Conservation (phyloP, 2,888 invertebrate species). For the Watsonalla binaria region DNA sequence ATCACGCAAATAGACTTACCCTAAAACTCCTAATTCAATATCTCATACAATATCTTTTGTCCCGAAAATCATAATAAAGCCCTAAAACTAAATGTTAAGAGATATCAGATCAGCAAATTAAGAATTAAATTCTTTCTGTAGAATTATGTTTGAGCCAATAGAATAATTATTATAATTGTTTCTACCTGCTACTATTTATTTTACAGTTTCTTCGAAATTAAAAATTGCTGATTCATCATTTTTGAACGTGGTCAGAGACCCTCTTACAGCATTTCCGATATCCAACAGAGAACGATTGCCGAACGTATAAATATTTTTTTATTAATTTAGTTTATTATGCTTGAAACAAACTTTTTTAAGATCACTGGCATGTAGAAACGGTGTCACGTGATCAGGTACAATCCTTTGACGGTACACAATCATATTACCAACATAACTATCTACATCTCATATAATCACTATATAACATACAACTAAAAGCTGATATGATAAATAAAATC, state of each 20-base stretch:
- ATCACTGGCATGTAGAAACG: constrained; percentile 19
- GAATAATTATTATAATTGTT: neutral
- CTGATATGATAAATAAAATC: constrained; percentile 72
- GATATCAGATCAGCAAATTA: no score
- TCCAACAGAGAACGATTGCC: constrained; percentile 9
- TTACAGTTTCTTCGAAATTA: constrained; percentile 9
- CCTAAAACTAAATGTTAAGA: no score
- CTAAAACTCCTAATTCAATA: no score
- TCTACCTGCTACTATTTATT: constrained; percentile 11
- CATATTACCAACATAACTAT: constrained; percentile 44
- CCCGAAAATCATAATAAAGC: no score
- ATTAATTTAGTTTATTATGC: constrained; percentile 24
- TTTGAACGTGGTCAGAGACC: constrained; percentile 6
- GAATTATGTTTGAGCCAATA: neutral
- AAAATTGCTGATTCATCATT: constrained; percentile 15
- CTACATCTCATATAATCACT: constrained; percentile 47
- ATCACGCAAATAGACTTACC: no score
- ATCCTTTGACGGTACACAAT: constrained; percentile 40
- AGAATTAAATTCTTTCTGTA: no score
- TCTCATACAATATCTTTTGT: no score
- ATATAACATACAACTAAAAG: constrained; percentile 57
- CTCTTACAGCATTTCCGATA: constrained; percentile 31
- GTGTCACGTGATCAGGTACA: constrained; percentile 50
- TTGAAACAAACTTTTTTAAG: constrained; percentile 24
- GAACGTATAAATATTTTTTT: constrained; percentile 26